Evolutionary conservation across 2,797 vertebrate genomes (phyloP).

Genomic region (Sebastes glaucus): DNA sequence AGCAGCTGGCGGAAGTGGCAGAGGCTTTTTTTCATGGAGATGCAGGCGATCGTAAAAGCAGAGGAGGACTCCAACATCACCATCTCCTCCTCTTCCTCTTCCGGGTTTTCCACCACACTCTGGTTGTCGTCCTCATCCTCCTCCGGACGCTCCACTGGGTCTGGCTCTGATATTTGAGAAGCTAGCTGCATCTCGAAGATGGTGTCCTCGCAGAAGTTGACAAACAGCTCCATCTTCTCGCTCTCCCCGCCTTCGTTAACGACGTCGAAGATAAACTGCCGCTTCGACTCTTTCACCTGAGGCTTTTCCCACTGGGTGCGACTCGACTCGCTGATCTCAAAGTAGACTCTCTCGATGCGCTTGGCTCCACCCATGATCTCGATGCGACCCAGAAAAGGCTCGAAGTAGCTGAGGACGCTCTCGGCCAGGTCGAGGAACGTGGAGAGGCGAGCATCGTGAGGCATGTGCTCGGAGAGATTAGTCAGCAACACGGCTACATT

Average conservation of each 20-base stretch:
- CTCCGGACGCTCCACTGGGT: slow-evolving; percentile 86
- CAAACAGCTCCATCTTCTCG: slow-evolving; percentile 99
- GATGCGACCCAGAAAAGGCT: slow-evolving; percentile 94
- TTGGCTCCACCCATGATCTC: slow-evolving; percentile 99
- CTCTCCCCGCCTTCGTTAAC: slow-evolving; percentile 98
- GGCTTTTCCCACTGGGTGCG: slow-evolving; percentile 99
- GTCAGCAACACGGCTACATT: slow-evolving; percentile 96
- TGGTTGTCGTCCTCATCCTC: slow-evolving; percentile 87
- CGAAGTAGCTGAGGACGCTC: slow-evolving; percentile 98
- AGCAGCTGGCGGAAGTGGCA: slow-evolving; percentile 85
- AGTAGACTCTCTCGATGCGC: slow-evolving; percentile 97
- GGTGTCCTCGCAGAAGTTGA: slow-evolving; percentile 98
- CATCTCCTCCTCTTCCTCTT: slow-evolving; percentile 85
- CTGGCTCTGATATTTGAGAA: slow-evolving; percentile 95
- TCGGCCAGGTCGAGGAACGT: slow-evolving; percentile 92
- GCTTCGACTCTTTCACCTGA: slow-evolving; percentile 98
- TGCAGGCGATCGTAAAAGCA: slow-evolving; percentile 91
- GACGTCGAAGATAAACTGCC: slow-evolving; percentile 98
- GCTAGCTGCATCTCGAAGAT: slow-evolving; percentile 99
- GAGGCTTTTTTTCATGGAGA: slow-evolving; percentile 87
- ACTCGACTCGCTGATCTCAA: slow-evolving; percentile 98
- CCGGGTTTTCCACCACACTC: slow-evolving; percentile 79
- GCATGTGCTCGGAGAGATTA: slow-evolving; percentile 98
- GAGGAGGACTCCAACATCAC: slow-evolving; percentile 88
- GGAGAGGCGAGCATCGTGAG: slow-evolving; percentile 92